Conservation (phyloP, 2,113 vertebrate species). For the Aegotheles bennettii region DNA sequence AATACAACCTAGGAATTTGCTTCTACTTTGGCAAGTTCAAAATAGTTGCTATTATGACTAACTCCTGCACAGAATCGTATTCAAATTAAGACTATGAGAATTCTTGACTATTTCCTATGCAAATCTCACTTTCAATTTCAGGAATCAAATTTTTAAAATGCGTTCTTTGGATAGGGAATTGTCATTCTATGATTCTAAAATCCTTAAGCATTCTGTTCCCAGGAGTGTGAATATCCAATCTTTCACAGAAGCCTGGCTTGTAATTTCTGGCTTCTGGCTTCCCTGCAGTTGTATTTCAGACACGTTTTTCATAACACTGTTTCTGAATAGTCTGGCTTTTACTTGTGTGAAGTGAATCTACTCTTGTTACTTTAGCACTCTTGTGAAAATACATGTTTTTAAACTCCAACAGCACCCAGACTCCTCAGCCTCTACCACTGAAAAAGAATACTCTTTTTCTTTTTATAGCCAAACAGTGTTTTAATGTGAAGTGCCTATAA, state of each 20-base stretch:
- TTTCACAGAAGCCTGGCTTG: background rate
- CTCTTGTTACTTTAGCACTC: background rate
- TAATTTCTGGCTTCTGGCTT: background rate
- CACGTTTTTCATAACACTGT: background rate
- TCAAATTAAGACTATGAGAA: background rate
- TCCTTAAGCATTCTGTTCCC: background rate
- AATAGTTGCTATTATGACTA: background rate
- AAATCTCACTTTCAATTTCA: background rate
- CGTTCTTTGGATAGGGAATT: no score
- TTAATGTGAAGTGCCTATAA: background rate
- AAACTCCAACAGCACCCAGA: background rate
- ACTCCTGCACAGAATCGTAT: background rate
- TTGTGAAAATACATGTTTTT: background rate
- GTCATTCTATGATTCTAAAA: background rate
- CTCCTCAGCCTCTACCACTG: background rate
- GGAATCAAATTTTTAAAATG: background rate
- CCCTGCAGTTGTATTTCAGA: background rate
- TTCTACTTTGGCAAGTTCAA: background rate
- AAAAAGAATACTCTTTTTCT: background rate
- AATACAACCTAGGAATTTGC: background rate
- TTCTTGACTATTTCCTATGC: background rate
- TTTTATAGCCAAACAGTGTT: background rate
- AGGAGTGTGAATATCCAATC: background rate
- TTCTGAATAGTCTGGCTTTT: background rate
- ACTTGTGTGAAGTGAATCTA: background rate